A percentile compares a stretch with the other conserved stretches of the same genome.
phyloP scores from a whole-genome alignment of 2,113 vertebrate genomes.

The Asarcornis scutulata region DNA sequence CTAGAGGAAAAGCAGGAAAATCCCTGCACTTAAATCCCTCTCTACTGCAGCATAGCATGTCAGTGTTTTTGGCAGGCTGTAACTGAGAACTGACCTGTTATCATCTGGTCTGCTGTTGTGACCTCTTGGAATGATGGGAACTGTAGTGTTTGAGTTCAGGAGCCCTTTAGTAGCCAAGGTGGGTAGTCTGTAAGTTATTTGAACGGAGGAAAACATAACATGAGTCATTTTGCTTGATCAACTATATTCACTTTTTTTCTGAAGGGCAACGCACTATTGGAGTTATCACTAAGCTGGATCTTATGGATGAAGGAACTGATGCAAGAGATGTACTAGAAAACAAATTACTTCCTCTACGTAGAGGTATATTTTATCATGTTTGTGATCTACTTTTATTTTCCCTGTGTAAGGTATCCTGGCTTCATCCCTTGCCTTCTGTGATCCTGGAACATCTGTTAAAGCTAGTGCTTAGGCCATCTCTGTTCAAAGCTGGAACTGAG shows the following conservation, averaged over 20 bases:
- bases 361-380: constrained; percentile 78
- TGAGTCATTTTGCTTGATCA: neutral
- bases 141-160: neutral
- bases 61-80: neutral
- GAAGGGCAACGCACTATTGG: constrained; percentile 94
- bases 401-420: neutral
- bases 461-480: neutral
- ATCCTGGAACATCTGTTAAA: neutral
- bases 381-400: neutral
- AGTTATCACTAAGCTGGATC: constrained; percentile 97
- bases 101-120: neutral
- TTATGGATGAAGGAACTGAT: constrained; percentile 99
- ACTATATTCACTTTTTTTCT: neutral
- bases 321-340: constrained; percentile 97
- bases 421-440: neutral
- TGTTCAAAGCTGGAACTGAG: neutral
- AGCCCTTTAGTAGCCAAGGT: neutral
- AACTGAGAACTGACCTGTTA: neutral
- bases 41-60: neutral
- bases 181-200: neutral
- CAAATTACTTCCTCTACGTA: constrained; percentile 93
- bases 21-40: neutral
- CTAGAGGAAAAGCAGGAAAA: neutral
- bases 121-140: neutral
- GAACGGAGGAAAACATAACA: neutral